These are phyloP conservation scores for Incurvaria masculella DNA, from an alignment of 2,888 invertebrate species.

Conservation along the genomic window DNA sequence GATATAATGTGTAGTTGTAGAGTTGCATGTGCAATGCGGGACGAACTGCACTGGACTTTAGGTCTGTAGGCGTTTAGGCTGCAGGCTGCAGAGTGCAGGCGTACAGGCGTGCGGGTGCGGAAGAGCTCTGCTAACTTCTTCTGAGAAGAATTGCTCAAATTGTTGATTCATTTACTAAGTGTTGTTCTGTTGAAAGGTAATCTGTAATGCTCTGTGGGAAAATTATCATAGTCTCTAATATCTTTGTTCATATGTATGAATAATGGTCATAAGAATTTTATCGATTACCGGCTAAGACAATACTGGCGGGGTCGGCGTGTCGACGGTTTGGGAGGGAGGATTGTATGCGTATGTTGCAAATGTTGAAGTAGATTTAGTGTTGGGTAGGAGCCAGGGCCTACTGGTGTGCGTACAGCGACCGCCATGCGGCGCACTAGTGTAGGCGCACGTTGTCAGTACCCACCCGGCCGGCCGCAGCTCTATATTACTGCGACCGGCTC, in stretches of 20 bases:
- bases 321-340: too few relatives aligned
- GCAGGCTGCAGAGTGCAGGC: background rate
- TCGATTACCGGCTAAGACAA: too few relatives aligned
- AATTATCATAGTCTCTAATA: too few relatives aligned
- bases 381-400: too few relatives aligned
- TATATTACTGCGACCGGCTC: constrained; percentile 44
- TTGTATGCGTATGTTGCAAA: too few relatives aligned
- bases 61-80: too few relatives aligned
- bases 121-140: background rate
- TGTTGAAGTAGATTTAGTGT: too few relatives aligned
- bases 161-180: background rate
- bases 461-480: constrained; percentile 23
- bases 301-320: too few relatives aligned
- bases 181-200: background rate
- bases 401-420: too few relatives aligned
- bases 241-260: too few relatives aligned
- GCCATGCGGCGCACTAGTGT: background rate
- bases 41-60: too few relatives aligned
- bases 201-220: background rate
- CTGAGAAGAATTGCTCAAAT: background rate
- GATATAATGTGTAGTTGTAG: background rate
- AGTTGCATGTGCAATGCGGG: background rate
- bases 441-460: background rate
- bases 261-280: too few relatives aligned
- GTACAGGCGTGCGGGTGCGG: background rate